Base-by-base conservation (phyloP, 2,797 vertebrate genomes). In the Carcharodon carcharias region DNA sequence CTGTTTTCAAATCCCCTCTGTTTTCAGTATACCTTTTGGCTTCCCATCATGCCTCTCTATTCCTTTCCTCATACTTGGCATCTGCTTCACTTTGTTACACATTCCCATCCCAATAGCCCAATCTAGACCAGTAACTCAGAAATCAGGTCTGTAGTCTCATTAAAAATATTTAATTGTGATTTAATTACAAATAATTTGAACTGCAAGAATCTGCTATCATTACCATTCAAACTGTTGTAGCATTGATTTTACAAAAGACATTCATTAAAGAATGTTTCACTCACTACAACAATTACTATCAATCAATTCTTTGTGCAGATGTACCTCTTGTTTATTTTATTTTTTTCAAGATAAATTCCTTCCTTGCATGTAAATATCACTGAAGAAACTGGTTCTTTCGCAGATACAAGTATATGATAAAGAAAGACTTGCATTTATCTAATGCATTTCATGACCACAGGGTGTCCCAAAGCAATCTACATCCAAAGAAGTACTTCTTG, bases 361-460 rank as follows among this genome's bases (percentile, higher is more conserved):
- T 89, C 11, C 58, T 89, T 89, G 12, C 54, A 28, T 12, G 28
- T 58, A 58, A 89, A 89, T 28, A 31, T 12, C 45, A 88, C 54
- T 11, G 9, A 26, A 89, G 50, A 58, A 8, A 58, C 14, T 3
- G 23, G 26, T 3, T 58, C 54, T 89, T 89, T 35, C 31, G 50
- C 54, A 89, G 40, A 31, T 96, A 61, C 61, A 35, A 92, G 96
- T 93, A 96, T 96, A 77, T 96, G 45, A 96, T 91, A 93, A 96
- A 96, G 97, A 97, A 97, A 96, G 96, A 28, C 26, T 58, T 21
- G n/a, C n/a, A n/a, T n/a, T n/a, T n/a, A n/a, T n/a, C n/a, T n/a
- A n/a, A n/a, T n/a, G n/a, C n/a, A n/a, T n/a, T n/a, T n/a, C n/a
- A n/a, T n/a, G n/a, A n/a, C n/a, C n/a, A n/a, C n/a, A n/a, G n/a